A percentile compares a stretch with the other conserved stretches of the same genome.
Evolutionary conservation across 1,140 invertebrate genomes (phyloP).

Genomic region (Drosophila sulfurigaster): DNA sequence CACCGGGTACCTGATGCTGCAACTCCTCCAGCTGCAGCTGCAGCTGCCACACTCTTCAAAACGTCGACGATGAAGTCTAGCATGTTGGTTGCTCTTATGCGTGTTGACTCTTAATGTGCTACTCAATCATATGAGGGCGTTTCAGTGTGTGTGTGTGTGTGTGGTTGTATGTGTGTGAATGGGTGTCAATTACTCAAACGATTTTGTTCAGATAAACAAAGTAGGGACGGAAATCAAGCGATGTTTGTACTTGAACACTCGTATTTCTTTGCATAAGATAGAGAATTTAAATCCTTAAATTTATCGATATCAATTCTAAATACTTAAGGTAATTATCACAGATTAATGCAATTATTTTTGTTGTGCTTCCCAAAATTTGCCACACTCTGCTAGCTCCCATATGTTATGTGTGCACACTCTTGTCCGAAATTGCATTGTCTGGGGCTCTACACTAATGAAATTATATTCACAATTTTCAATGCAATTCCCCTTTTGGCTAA

Average conservation of each 20-base stretch:
- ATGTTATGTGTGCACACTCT: not conserved
- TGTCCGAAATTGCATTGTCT: conserved; percentile 17
- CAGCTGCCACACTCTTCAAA: conserved; percentile 2
- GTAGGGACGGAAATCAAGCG: conserved; percentile 8
- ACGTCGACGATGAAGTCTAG: conserved; percentile 1
- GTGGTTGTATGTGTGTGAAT: conserved; percentile 12
- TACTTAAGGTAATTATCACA: too few relatives aligned
- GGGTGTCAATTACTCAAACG: conserved; percentile 61
- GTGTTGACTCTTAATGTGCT: conserved; percentile 47
- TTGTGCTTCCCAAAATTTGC: too few relatives aligned
- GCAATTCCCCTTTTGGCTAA: conserved; percentile 59
- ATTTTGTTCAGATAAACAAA: conserved; percentile 47
- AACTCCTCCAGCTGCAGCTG: conserved; percentile 9
- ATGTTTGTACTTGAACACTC: not conserved
- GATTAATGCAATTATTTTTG: too few relatives aligned
- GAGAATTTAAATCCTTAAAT: not conserved
- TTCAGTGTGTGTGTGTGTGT: not conserved
- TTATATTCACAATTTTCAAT: conserved; percentile 60
- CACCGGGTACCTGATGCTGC: conserved; percentile 17
- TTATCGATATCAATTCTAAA: too few relatives aligned
- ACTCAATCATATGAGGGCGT: conserved; percentile 4
- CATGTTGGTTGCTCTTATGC: conserved; percentile 35
- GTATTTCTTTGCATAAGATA: not conserved
- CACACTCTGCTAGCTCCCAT: too few relatives aligned
- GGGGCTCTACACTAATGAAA: conserved; percentile 51